phyloP scores from a whole-genome alignment of 2,113 vertebrate genomes.

The Alexandromys fortis region DNA sequence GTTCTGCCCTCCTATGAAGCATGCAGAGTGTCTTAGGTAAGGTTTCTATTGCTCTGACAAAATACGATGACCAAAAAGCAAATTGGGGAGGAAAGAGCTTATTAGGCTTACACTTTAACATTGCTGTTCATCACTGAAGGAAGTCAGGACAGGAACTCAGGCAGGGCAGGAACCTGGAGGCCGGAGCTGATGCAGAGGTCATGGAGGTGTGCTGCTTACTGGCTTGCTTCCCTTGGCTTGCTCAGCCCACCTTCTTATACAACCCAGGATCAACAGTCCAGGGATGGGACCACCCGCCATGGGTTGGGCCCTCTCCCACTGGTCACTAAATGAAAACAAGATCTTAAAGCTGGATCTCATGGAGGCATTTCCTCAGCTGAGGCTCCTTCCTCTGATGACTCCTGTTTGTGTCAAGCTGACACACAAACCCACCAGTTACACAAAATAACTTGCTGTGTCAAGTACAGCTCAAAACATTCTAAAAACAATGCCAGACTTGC shows the following conservation, averaged over 20 bases:
- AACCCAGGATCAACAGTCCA: background rate
- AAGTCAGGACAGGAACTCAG: background rate
- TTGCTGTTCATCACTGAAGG: background rate
- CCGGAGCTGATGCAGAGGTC: background rate
- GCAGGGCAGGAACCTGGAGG: background rate
- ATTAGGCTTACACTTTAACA: background rate
- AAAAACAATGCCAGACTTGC: slow-evolving; percentile 28
- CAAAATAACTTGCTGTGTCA: slow-evolving; percentile 1
- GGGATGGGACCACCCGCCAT: background rate
- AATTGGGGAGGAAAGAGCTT: too few species aligned
- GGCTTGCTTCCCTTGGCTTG: background rate
- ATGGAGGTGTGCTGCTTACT: background rate
- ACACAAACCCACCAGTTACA: background rate
- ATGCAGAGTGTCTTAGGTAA: background rate
- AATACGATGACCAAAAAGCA: background rate
- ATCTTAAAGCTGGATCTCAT: background rate
- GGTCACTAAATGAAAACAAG: background rate
- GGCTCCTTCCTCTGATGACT: background rate
- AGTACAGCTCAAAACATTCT: background rate
- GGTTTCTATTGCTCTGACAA: background rate
- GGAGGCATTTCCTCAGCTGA: background rate
- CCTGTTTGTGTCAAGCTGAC: background rate
- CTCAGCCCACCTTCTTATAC: background rate
- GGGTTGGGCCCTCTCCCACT: too few species aligned
- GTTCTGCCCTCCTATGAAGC: background rate